A percentile compares a stretch with the other conserved stretches of the same genome.
Evolutionary conservation across 2,113 vertebrate species (phyloP).

Genomic region (Panthera leo): DNA sequence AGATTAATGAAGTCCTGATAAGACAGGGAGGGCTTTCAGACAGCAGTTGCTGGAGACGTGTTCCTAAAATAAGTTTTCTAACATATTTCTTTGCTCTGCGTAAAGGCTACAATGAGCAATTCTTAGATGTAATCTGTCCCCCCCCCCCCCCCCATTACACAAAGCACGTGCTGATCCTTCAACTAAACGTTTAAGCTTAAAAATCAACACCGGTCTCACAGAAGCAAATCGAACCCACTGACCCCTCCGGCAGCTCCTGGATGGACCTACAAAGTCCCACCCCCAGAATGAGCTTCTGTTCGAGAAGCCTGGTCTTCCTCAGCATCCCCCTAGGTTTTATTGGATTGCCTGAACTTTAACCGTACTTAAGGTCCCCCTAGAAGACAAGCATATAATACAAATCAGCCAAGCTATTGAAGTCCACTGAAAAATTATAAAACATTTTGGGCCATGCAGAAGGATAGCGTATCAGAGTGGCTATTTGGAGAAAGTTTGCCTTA

Average conservation of each 20-base stretch:
- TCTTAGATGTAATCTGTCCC: neutral
- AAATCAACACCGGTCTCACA: neutral
- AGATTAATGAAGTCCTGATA: constrained; percentile 59
- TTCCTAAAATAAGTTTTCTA: neutral
- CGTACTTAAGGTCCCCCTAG: neutral
- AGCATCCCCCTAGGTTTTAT: neutral
- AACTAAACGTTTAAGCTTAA: neutral
- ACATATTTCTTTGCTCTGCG: neutral
- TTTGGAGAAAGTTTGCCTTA: neutral
- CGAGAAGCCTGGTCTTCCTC: neutral
- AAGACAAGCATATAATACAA: neutral
- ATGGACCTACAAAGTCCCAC: neutral
- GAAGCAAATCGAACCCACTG: neutral
- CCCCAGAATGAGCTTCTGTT: neutral
- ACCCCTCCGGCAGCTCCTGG: neutral
- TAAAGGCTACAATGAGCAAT: constrained; percentile 6
- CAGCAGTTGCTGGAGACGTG: neutral
- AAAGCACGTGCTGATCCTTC: neutral
- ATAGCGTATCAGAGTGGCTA: rapidly evolving
- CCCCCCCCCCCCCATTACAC: neutral
- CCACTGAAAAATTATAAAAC: neutral
- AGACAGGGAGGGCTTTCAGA: neutral
- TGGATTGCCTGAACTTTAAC: neutral
- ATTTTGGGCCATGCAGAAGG: too few species aligned
- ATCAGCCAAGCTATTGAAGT: neutral